A percentile compares a stretch with the other conserved stretches of the same genome.
Evolutionary conservation across 2,888 invertebrate genomes (phyloP).

Genomic region (Drosophila mimetica): DNA sequence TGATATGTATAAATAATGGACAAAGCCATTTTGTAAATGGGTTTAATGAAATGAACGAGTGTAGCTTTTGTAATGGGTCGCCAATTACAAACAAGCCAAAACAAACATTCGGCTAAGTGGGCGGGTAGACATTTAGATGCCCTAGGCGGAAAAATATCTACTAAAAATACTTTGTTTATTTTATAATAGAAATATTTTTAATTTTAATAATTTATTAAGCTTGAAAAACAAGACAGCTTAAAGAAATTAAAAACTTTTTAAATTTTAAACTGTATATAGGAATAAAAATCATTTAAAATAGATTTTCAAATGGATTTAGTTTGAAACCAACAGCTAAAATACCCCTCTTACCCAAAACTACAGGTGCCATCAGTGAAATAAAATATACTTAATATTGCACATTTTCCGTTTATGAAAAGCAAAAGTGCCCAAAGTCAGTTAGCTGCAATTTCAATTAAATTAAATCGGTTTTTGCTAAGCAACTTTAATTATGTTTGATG

Average conservation of each 20-base stretch:
- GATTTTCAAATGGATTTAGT: no score
- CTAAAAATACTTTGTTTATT: no score
- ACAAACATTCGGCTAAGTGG: neutral
- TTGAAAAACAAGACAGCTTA: no score
- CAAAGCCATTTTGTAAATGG: conserved; percentile 39
- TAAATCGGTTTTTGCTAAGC: conserved; percentile 4
- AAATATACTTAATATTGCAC: conserved; percentile 1
- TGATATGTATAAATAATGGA: conserved; percentile 53
- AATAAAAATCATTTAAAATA: no score
- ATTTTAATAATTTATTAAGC: no score
- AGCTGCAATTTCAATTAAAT: conserved; percentile 5
- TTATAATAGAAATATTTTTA: no score
- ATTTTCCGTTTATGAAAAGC: conserved; percentile 12
- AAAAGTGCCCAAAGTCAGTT: conserved; percentile 9
- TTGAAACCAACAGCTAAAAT: no score
- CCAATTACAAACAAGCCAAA: conserved; percentile 4
- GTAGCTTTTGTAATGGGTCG: conserved; percentile 11
- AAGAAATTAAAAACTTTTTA: no score
- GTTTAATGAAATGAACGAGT: conserved; percentile 44
- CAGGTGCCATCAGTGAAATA: neutral
- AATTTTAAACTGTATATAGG: no score
- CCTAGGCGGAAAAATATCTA: neutral
- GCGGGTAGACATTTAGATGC: neutral
- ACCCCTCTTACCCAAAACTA: neutral
- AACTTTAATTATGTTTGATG: neutral